A percentile compares a stretch with the other conserved stretches of the same genome.
These are phyloP conservation scores for Microctenopoma stevenorrisi DNA, from an alignment of 2,797 vertebrate species.

Conservation along the genomic window DNA sequence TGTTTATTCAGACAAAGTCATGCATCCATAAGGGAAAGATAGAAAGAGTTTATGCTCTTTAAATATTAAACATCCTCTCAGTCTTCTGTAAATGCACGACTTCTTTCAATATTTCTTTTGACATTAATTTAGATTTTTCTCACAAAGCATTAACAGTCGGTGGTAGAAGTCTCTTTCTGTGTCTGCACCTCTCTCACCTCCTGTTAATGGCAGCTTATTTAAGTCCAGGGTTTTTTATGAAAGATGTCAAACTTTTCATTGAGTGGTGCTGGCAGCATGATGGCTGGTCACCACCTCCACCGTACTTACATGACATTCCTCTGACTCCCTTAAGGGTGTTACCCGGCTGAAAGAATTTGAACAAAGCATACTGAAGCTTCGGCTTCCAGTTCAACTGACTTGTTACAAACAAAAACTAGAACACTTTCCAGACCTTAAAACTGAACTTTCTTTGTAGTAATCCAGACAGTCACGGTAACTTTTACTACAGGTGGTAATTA, in stretches of 20 bases:
- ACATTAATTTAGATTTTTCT: constrained; percentile 70
- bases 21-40: constrained; percentile 66
- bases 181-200: constrained; percentile 20
- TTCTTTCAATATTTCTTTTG: constrained; percentile 56
- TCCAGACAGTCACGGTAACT: neutral
- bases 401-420: constrained; percentile 7
- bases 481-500: neutral
- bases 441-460: neutral
- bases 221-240: constrained; percentile 1
- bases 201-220: constrained; percentile 28
- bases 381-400: constrained; percentile 12
- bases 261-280: constrained; percentile 20
- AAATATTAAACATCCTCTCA: constrained; percentile 66
- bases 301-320: constrained; percentile 21
- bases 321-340: neutral
- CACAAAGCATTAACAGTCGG: constrained; percentile 48
- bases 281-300: constrained; percentile 6
- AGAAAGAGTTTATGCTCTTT: constrained; percentile 66
- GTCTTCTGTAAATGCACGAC: constrained; percentile 56
- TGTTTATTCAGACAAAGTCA: constrained; percentile 63
- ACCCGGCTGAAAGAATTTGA: constrained; percentile 27
- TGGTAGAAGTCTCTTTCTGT: constrained; percentile 26
- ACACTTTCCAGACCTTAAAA: neutral
- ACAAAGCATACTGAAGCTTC: constrained; percentile 28
- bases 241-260: constrained; percentile 15